Percentiles rank a stretch among this genome's conserved stretches.
Evolutionary conservation across 2,113 vertebrate species (phyloP).

Genomic region (Prunella himalayana): DNA sequence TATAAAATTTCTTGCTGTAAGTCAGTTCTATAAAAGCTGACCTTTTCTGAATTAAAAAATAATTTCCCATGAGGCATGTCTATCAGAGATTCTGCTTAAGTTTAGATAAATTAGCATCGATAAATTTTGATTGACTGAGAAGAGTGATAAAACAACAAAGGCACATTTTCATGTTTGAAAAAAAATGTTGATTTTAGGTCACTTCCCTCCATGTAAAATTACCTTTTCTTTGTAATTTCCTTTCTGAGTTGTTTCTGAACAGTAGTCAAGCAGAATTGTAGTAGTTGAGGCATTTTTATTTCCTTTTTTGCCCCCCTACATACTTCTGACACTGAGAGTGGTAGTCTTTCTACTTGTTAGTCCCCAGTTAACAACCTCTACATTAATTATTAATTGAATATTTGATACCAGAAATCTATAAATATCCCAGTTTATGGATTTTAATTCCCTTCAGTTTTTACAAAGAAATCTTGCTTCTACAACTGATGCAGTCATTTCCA

Average conservation of each 20-base stretch:
- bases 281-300: not conserved
- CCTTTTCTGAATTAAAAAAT: not conserved
- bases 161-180: not conserved
- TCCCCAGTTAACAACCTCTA: not conserved
- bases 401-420: not conserved
- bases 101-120: not conserved
- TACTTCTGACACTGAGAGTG: not conserved
- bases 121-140: not conserved
- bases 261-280: not conserved
- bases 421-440: not conserved
- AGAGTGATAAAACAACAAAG: not conserved
- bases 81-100: not conserved
- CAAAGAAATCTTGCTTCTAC: not conserved
- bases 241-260: not conserved
- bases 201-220: not conserved
- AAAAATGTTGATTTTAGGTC: not conserved
- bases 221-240: not conserved
- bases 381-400: not conserved
- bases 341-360: not conserved
- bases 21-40: not conserved
- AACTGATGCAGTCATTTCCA: not conserved
- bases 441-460: not conserved
- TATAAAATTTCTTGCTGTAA: not conserved
- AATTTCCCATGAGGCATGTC: not conserved
- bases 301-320: fast-evolving